Conservation (phyloP, 2,888 invertebrate genomes). For the Poecilobothrus nobilitatus region DNA sequence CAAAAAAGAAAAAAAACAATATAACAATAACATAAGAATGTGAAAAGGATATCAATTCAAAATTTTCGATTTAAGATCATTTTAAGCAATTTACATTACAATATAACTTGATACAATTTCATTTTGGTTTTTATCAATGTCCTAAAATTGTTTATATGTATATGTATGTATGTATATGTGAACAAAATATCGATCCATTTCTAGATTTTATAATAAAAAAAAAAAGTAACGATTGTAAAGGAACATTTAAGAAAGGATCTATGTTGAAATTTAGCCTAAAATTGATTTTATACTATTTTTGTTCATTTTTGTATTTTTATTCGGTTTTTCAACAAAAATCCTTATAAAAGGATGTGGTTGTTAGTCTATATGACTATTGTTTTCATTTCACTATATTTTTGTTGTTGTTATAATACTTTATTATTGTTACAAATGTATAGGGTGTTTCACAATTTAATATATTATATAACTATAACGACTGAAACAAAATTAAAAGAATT, state of each 20-base stretch:
- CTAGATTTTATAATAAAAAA: too few species aligned
- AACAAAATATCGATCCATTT: neutral
- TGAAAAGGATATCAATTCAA: neutral
- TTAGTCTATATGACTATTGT: neutral
- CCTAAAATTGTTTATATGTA: neutral
- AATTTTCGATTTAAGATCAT: conserved; percentile 1
- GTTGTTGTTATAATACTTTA: neutral
- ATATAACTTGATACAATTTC: neutral
- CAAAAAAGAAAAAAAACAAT: too few species aligned
- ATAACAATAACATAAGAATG: too few species aligned
- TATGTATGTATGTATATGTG: neutral
- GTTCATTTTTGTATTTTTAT: neutral
- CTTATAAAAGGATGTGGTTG: neutral
- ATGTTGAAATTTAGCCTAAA: neutral
- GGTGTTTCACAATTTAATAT: too few species aligned
- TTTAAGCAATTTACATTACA: neutral
- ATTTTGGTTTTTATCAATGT: neutral
- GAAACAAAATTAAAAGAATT: too few species aligned
- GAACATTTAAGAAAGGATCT: too few species aligned
- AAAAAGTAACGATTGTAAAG: too few species aligned
- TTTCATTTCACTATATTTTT: too few species aligned
- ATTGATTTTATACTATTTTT: neutral
- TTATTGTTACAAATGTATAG: neutral
- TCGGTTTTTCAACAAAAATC: neutral
- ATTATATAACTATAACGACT: too few species aligned